These are phyloP conservation scores for Taphrorychus bicolor DNA, from an alignment of 2,888 invertebrate species.

Conservation along the genomic window DNA sequence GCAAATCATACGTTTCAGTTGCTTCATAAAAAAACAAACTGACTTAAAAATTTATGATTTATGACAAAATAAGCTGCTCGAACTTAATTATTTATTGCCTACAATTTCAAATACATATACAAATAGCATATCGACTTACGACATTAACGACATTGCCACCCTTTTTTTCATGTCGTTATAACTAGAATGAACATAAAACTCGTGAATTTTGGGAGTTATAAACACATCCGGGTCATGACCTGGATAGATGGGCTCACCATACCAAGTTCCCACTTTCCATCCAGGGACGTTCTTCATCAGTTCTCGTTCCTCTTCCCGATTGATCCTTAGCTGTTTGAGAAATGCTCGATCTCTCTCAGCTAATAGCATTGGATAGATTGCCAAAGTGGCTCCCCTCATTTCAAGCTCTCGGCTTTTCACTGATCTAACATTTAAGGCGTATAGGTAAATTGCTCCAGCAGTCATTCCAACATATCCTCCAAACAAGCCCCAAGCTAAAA, in stretches of 20 bases:
- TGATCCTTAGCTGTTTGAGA: constrained; percentile 78
- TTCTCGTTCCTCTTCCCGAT: constrained; percentile 83
- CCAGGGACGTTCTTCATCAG: constrained; percentile 86
- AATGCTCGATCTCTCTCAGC: constrained; percentile 88
- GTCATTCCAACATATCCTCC: constrained; percentile 68
- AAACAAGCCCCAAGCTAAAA: constrained; percentile 68
- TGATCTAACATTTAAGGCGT: constrained; percentile 64
- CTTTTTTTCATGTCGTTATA: constrained; percentile 64
- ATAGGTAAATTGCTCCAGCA: constrained; percentile 65
- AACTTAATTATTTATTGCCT: background rate
- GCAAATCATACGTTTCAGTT: no score
- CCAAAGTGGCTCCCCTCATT: constrained; percentile 77
- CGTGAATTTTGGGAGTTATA: constrained; percentile 69
- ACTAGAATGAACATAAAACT: constrained; percentile 75
- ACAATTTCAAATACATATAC: background rate
- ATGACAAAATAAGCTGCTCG: background rate
- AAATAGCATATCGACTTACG: background rate
- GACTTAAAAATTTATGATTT: background rate
- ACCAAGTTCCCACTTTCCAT: constrained; percentile 75
- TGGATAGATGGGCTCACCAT: constrained; percentile 82
- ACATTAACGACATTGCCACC: constrained; percentile 61
- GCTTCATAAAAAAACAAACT: no score
- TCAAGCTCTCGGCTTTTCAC: constrained; percentile 70
- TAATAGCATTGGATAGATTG: constrained; percentile 75
- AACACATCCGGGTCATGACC: constrained; percentile 70